phyloP scores from a whole-genome alignment of 2,113 vertebrate species.

The Dipodomys ordii region DNA sequence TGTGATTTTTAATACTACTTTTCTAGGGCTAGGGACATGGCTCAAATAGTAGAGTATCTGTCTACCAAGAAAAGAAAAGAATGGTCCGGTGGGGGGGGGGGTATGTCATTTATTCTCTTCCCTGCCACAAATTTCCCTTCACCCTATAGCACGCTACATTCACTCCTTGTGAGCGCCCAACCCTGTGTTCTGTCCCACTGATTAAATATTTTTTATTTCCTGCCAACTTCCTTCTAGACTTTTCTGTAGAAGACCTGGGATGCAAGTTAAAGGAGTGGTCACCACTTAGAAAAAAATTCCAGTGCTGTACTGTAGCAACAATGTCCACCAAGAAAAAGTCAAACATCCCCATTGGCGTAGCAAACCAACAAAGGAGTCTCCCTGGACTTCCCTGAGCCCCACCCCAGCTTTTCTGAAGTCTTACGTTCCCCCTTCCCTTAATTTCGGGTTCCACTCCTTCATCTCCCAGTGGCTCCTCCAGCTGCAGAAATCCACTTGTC shows the following conservation, averaged over 20 bases:
- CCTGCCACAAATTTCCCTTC: neutral
- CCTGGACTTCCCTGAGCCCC: rapidly evolving
- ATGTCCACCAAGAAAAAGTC: neutral
- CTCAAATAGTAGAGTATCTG: too few relatives aligned
- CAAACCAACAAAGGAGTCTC: neutral
- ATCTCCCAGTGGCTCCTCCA: neutral
- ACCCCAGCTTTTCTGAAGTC: too few relatives aligned
- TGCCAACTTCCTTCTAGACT: neutral
- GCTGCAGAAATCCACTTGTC: neutral
- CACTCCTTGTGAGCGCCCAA: neutral
- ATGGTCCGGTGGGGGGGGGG: too few relatives aligned
- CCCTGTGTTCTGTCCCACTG: neutral
- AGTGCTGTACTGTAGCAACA: neutral
- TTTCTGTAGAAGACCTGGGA: neutral
- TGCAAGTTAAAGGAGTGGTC: neutral
- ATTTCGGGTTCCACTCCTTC: neutral
- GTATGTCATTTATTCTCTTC: neutral
- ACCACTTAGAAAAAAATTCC: neutral
- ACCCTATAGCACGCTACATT: neutral
- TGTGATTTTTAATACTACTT: too few relatives aligned
- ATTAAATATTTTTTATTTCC: neutral
- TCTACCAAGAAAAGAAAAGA: neutral
- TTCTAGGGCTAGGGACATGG: too few relatives aligned
- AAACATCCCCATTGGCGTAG: neutral
- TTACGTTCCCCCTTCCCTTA: neutral